Base-by-base conservation (phyloP, 2,797 vertebrate species). In the Cyclopterus lumpus region DNA sequence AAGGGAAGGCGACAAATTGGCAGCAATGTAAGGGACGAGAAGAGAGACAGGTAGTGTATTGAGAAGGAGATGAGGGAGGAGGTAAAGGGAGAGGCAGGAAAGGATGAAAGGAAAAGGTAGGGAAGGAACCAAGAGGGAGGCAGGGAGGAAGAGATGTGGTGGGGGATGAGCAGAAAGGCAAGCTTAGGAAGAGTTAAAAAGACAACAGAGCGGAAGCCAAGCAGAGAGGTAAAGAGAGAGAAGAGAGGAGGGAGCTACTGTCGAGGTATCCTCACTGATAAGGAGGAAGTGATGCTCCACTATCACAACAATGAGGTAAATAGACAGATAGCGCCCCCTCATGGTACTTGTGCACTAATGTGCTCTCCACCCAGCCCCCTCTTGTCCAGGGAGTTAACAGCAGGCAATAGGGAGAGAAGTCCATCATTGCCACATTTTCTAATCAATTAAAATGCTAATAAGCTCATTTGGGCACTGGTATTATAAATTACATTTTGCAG, bases 301-400 rank as follows among this genome's bases (percentile, higher is more conserved):
- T 30, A 48, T 30, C 22, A 81, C 53, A 79, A 28, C 55, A 69
- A 69, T 10, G 67, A 80, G 78, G 82, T 81, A 83, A 85, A 80
- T 60, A 88, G 86, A 90, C 65, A 72, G 62, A 90, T 61, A 89
- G 90, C 85, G 66, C 92, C 91, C 89, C 90, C 91, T 90, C 80
- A 89, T 80, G 91, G 89, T 42, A 6, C 53, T 34, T 16, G 48
- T 73, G 30, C 64, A 72, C 26, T 15, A 82, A 61, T 26, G 26
- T 20, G 54, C 64, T 64, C 78, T 86, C 72, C 71, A 85, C 79
- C 72, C 81, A 89, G 86, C 83, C 87, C 80, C 83, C 85, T 85
- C 64, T 69, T 88, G 83, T 71, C 40, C 64, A 72, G 66, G 69
- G 46, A 77, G 44, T 42, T 73, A 74, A 85, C 59, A 66, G 51